Percentiles rank a stretch among this genome's conserved stretches.
phyloP scores from a whole-genome alignment of 2,888 invertebrate species.

The Lasiommata megera region DNA sequence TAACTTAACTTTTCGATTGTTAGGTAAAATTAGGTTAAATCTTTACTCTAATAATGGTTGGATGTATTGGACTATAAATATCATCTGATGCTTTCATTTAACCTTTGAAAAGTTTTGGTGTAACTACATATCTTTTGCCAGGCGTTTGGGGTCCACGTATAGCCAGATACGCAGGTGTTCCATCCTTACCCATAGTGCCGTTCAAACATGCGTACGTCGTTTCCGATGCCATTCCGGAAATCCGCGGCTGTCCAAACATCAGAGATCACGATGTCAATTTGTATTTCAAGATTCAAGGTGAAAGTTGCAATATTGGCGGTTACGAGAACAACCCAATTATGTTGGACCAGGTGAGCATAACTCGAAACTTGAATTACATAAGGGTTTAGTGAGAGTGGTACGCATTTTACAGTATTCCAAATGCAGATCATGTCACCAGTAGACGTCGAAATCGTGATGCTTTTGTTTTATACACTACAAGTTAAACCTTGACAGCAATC shows the following conservation, averaged over 20 bases:
- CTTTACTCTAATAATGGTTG: no score
- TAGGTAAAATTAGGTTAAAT: no score
- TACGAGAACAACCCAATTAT: slow-evolving; percentile 93
- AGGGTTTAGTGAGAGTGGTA: no score
- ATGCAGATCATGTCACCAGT: no score
- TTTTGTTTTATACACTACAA: no score
- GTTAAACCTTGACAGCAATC: no score
- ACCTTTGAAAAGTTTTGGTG: no score
- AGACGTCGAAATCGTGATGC: no score
- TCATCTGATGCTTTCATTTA: no score
- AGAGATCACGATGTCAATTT: slow-evolving; percentile 92
- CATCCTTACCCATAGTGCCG: slow-evolving; percentile 87
- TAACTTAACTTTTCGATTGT: no score
- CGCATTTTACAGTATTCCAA: no score
- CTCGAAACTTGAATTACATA: not conserved
- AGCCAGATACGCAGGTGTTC: slow-evolving; percentile 84
- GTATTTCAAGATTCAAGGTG: slow-evolving; percentile 92
- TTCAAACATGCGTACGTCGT: slow-evolving; percentile 95
- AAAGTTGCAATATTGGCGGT: slow-evolving; percentile 91
- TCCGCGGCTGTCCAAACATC: slow-evolving; percentile 89
- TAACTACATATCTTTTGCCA: slow-evolving; percentile 27
- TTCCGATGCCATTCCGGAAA: slow-evolving; percentile 88
- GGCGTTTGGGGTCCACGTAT: slow-evolving; percentile 91
- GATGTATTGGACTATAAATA: no score
- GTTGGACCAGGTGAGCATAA: slow-evolving; percentile 83